Evolutionary conservation across 2,888 invertebrate species (phyloP), one percentile per base, ranked within the genome.

Genomic region (Dryadula phaetusa): DNA sequence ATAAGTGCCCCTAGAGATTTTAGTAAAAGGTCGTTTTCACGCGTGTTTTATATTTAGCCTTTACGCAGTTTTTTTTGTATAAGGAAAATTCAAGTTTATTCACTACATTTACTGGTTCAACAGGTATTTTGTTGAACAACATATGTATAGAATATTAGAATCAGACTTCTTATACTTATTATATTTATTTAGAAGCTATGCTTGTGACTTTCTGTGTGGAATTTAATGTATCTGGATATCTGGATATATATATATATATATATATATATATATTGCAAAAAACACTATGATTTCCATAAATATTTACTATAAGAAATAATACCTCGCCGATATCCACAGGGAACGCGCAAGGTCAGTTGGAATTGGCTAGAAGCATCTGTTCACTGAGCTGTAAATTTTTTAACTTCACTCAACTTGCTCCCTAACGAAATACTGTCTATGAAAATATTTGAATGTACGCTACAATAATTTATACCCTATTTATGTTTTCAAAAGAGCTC

Each of bases 381-480:
- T 69, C 64, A 63, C 28, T 70, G 71, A 69, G 67, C 69, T 62
- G 70, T 70, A 66, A 69, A 61, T 66, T 53, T 58, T 66, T 66
- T 52, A 64, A 60, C 47, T 61, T 54, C 61, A 54, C 53, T 54
- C 63, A 64, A 69, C 69, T 69, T 56, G 61, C 61, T 69, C 25
- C 20, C 60, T 49, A 64, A 44, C 64, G 52, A 70, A 70, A 66
- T 46, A 44, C 42, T 53, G 46, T 52, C 49, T 61, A 54, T 64
- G 32, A 63, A 66, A 62, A 62, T 62, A 47, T 66, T 34, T 56
- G 34, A 28, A 64, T 34, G 40, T 28, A 64, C 66, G 56, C 52
- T 66, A 66, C 49, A 69, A 69, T 69, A 58, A 65, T 69, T 69
- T 66, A 62, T 66, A 67, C 42, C 44, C 28, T 42, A 44, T 69